Base-by-base conservation (phyloP, 2,113 vertebrate species). In the Meriones unguiculatus region DNA sequence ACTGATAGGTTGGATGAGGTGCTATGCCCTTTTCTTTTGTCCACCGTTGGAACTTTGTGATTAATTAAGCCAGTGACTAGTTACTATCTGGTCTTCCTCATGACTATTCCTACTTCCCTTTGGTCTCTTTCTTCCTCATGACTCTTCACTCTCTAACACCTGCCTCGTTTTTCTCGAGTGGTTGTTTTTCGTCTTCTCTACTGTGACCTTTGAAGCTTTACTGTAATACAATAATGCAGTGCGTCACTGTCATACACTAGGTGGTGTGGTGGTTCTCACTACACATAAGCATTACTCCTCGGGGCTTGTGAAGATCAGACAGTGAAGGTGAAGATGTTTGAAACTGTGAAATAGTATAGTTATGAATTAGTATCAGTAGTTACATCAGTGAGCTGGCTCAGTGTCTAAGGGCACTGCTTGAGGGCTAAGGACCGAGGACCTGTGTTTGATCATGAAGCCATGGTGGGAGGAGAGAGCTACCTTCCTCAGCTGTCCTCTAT, bases 301-400 rank as follows among this genome's bases (percentile, higher is more conserved):
- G 78, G 52, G 86, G 17, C 88, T 94, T 67, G 1, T 81, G 24
- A 92, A 80, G 70, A 84, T 92, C 62, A 70, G 86, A 82, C 17
- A 94, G 54, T 69, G 80, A 93, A 89, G 87, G 24, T 72, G 84
- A 70, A 96, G 87, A 94, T 69, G 41, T 80, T 88, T 94, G 75
- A 92, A 78, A 62, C 32, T 65, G 30, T 90, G 76, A 76, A 94
- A 88, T 12, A 57, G 6, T 57, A 30, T 50, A 87, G 14, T 69
- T 93, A 30, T 41, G 89, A 82, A 3, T 92, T 91, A 38, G 85
- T 65, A 38, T 80, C 92, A 93, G 7, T 87, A 73, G 38, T 90
- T 38, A 41, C 86, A 35, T 25, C 15, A 82, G 28, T 20, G 17
- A 50, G 41, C 84, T 13, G 41, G 41, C 30, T 2, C 41, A 32